These are phyloP conservation scores for Dipodomys ordii DNA, from an alignment of 2,113 vertebrate species.

Conservation along the genomic window DNA sequence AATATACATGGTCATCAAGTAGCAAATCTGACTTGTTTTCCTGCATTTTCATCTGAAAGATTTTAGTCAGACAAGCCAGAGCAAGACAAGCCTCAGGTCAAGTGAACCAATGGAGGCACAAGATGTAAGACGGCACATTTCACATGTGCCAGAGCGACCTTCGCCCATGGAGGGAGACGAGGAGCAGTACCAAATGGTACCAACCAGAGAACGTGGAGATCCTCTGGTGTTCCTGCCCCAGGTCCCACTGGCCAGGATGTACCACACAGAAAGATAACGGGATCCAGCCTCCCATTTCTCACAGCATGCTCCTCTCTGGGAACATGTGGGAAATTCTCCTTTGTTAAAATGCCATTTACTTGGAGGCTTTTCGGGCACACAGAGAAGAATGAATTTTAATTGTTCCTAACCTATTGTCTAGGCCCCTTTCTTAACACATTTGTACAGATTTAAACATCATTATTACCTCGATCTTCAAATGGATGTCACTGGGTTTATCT, in stretches of 20 bases:
- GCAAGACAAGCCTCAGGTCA: no score
- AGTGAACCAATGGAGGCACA: fast-evolving
- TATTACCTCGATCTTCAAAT: neutral
- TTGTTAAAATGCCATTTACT: neutral
- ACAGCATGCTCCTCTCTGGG: neutral
- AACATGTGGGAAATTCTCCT: neutral
- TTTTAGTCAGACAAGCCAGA: no score
- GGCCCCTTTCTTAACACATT: neutral
- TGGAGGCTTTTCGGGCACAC: neutral
- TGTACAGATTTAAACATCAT: slow-evolving; percentile 18
- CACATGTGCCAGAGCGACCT: no score
- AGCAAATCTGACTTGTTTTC: neutral
- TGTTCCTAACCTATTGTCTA: slow-evolving; percentile 7
- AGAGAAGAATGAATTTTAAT: neutral
- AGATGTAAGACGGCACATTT: fast-evolving
- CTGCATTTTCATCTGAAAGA: neutral
- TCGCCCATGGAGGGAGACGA: fast-evolving
- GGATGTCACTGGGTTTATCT: neutral
- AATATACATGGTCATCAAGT: no score
- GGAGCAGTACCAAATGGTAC: fast-evolving
- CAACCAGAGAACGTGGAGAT: no score
- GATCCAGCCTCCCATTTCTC: neutral
- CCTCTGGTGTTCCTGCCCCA: neutral
- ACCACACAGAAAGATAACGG: neutral
- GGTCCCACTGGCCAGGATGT: neutral